Evolutionary conservation across 2,113 vertebrate genomes (phyloP).

Genomic region (Syrrhaptes paradoxus): DNA sequence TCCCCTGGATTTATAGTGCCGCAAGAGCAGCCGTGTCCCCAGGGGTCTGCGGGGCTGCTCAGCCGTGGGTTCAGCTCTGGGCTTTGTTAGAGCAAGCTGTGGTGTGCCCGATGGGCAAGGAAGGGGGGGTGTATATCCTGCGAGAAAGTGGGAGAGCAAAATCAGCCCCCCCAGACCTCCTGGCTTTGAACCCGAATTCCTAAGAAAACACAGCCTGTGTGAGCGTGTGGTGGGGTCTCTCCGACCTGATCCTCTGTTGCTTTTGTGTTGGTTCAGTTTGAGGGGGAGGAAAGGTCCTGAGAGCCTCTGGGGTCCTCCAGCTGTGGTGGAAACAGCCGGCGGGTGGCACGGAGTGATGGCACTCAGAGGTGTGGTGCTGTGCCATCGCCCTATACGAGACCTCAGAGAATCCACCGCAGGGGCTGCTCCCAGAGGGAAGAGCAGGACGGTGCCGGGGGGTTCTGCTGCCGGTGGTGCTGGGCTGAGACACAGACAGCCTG

Average conservation of each 20-base stretch:
- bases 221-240: rapidly evolving
- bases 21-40: rapidly evolving
- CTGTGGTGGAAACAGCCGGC: not conserved
- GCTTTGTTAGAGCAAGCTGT: not conserved
- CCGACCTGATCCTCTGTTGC: not conserved
- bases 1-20: not conserved
- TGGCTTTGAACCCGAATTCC: not conserved
- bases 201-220: not conserved
- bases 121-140: not conserved
- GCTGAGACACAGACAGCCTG: not conserved
- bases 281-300: not conserved
- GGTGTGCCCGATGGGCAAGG: not conserved
- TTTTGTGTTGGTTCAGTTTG: not conserved
- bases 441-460: not conserved
- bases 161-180: not conserved
- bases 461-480: not conserved
- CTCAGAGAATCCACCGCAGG: not conserved
- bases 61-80: not conserved
- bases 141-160: not conserved
- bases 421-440: not conserved
- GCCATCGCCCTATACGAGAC: not conserved
- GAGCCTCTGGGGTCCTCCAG: not conserved
- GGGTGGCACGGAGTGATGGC: rapidly evolving
- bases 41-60: not conserved
- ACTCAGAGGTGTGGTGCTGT: not conserved